Conservation (phyloP, 2,113 vertebrate species). For the Hippocampus barbouri region DNA sequence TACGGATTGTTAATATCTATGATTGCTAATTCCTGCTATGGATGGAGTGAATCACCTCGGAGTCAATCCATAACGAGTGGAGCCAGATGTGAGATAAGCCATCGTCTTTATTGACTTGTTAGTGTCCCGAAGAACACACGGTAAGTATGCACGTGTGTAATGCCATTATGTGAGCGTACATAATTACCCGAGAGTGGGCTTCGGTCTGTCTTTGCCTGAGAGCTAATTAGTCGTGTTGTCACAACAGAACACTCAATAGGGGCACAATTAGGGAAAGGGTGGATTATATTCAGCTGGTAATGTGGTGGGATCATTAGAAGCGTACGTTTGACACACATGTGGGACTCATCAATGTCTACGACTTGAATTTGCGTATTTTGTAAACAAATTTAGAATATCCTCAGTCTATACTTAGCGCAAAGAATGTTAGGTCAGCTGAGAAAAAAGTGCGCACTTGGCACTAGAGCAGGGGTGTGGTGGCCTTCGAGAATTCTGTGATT, state of each 20-base stretch:
- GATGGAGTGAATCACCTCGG: conserved; percentile 68
- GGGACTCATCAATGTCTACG: too few species aligned
- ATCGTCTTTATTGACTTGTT: conserved; percentile 71
- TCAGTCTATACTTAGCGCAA: too few species aligned
- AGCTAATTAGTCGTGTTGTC: conserved; percentile 63
- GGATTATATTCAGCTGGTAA: conserved; percentile 39
- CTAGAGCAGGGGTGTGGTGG: too few species aligned
- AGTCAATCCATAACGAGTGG: conserved; percentile 63
- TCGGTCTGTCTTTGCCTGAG: conserved; percentile 55
- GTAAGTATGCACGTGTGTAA: conserved; percentile 16
- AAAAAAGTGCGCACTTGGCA: too few species aligned
- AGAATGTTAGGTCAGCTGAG: too few species aligned
- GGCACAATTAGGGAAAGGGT: conserved; percentile 46
- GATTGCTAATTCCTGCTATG: conserved; percentile 53
- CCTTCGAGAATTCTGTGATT: too few species aligned
- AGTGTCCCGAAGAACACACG: conserved; percentile 59
- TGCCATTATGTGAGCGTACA: conserved; percentile 22
- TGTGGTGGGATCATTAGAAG: conserved; percentile 11
- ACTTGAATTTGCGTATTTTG: too few species aligned
- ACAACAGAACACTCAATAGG: conserved; percentile 49
- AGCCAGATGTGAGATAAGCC: conserved; percentile 53
- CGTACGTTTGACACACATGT: too few species aligned
- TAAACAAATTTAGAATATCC: too few species aligned
- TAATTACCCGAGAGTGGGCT: conserved; percentile 52
- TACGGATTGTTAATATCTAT: conserved; percentile 25